A percentile compares a stretch with the other conserved stretches of the same genome.
Evolutionary conservation across 2,797 vertebrate genomes (phyloP).

Genomic region (Pantherophis vulpinus): DNA sequence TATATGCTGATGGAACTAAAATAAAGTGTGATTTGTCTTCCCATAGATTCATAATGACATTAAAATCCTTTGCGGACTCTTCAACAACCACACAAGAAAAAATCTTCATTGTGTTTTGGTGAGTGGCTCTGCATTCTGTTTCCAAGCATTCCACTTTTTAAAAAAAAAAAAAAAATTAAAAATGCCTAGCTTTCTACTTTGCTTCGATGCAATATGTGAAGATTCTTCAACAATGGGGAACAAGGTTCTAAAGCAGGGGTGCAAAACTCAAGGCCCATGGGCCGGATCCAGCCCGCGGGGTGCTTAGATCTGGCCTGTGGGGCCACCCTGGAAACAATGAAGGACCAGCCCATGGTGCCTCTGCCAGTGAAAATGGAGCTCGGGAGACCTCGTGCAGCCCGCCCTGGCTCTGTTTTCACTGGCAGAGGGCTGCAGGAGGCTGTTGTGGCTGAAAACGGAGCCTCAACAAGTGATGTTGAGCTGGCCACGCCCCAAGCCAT

Average conservation of each 20-base stretch:
- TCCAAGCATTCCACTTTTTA: neutral
- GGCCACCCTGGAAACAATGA: no score
- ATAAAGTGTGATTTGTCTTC: conserved; percentile 17
- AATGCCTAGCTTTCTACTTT: neutral
- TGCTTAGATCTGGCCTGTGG: no score
- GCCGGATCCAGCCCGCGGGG: no score
- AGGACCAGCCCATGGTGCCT: no score
- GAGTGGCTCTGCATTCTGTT: conserved; percentile 42
- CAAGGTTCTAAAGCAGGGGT: neutral
- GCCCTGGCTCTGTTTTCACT: no score
- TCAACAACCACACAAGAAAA: conserved; percentile 77
- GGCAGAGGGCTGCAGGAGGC: no score
- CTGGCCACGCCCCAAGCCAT: no score
- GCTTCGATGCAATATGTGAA: neutral
- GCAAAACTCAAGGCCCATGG: no score
- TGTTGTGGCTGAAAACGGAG: no score
- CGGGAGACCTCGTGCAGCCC: rapidly evolving
- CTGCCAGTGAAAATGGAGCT: no score
- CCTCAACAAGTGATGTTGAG: no score
- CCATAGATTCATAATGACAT: conserved; percentile 82
- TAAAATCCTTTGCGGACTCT: conserved; percentile 80
- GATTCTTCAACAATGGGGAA: no score
- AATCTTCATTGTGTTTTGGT: conserved; percentile 89
- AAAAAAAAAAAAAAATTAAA: neutral
- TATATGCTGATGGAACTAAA: neutral